These are phyloP conservation scores for Ranitomeya variabilis DNA, from an alignment of 2,113 vertebrate genomes.

Conservation along the genomic window DNA sequence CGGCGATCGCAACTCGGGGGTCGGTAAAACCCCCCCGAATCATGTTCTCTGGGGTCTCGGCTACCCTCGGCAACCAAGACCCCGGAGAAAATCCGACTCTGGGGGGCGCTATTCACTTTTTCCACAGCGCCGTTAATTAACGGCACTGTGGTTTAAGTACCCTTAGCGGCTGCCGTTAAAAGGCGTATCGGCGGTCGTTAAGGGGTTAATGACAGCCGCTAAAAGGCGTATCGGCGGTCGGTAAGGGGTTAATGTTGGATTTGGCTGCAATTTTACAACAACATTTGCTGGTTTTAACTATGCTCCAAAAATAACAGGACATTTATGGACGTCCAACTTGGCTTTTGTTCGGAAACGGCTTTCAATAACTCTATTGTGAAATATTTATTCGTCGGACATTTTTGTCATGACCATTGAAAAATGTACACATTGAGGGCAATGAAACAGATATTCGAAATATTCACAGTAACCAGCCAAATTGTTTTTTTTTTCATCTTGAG, in stretches of 20 bases:
- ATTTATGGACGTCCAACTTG: constrained; percentile 23
- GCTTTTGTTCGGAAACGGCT: neutral
- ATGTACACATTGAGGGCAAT: neutral
- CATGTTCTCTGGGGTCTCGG: no score
- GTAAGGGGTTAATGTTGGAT: constrained; percentile 33
- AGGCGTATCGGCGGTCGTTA: no score
- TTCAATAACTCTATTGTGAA: constrained; percentile 25
- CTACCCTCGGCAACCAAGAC: no score
- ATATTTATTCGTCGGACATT: constrained; percentile 12
- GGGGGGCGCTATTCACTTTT: no score
- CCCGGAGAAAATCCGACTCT: no score
- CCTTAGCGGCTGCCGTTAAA: no score
- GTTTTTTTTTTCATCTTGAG: neutral
- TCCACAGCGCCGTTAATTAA: no score
- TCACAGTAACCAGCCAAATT: neutral
- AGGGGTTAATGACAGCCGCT: no score
- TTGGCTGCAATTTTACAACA: constrained; percentile 23
- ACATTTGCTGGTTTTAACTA: neutral
- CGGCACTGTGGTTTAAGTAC: no score
- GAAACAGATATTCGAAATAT: neutral
- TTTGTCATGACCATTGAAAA: constrained; percentile 1
- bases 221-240: no score
- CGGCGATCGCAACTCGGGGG: no score
- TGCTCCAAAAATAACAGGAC: constrained; percentile 37
- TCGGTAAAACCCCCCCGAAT: no score